Evolutionary conservation across 2,888 invertebrate genomes (phyloP).

Genomic region (Dermolepida albohirtum): DNA sequence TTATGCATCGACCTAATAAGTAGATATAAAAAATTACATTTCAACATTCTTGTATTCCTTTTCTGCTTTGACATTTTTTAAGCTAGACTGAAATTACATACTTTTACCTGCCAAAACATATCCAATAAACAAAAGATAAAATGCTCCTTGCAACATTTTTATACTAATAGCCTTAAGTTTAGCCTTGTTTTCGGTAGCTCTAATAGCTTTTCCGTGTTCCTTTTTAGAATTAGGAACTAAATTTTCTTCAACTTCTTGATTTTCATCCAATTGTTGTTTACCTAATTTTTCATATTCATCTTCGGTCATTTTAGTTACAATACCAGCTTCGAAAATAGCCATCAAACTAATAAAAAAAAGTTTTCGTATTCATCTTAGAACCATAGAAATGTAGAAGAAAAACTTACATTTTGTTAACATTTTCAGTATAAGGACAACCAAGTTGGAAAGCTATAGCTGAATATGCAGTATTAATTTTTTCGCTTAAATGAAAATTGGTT

Average conservation of each 20-base stretch:
- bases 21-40: too few species aligned
- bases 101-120: conserved; percentile 70
- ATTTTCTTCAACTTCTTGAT: conserved; percentile 58
- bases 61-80: too few species aligned
- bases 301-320: conserved; percentile 80
- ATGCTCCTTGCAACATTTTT: conserved; percentile 79
- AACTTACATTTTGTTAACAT: conserved; percentile 77
- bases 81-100: background rate
- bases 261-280: conserved; percentile 66
- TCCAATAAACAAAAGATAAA: conserved; percentile 76
- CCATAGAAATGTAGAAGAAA: background rate
- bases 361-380: background rate
- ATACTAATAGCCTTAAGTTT: conserved; percentile 75
- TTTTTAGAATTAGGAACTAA: conserved; percentile 48
- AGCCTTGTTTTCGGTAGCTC: conserved; percentile 59
- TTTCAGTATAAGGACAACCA: conserved; percentile 80
- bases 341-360: conserved; percentile 68
- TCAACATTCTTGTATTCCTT: too few species aligned
- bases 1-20: too few species aligned
- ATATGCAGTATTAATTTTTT: conserved; percentile 81
- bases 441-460: conserved; percentile 82
- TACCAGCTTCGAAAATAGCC: conserved; percentile 81
- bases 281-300: conserved; percentile 80
- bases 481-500: conserved; percentile 78
- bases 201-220: conserved; percentile 53